Evolutionary conservation across 2,888 invertebrate genomes (phyloP), one percentile per base, ranked within the genome.

Genomic region (Melanargia galathea): DNA sequence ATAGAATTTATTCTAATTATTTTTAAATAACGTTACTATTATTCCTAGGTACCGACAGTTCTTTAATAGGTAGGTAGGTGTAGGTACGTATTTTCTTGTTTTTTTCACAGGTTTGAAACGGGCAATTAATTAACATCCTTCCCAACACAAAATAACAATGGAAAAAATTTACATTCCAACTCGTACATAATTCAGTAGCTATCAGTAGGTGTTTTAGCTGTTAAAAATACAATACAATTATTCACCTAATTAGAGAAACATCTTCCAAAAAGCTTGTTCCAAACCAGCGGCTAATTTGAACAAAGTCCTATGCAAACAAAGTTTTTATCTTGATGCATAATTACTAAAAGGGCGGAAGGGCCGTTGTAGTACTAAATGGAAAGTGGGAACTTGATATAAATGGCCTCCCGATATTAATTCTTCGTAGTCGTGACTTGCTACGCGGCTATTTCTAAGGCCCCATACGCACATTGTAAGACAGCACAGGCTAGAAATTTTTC

Each of bases 391-490:
- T 79, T 74, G 73, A 76, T 80, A 83, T 81, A 84, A 86, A 88
- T 84, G 78, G 79, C 75, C 71, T 79, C 80, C 79, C 74, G 75
- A 81, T 86, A 87, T 88, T 87, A 88, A 87, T 86, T 83, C 81
- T 86, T 87, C 86, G 85, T 87, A 87, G 85, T 84, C 86, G 79
- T 74, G 80, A 79, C 76, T 76, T 73, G 73, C 72, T 73, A 76
- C 77, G 78, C 74, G 75, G 81, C 38, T 6, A 6, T 30, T 30
- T 30, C 30, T 30, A 30, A 30, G 6, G 30, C 5, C n/a, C n/a
- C 30, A 30, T 6, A 30, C 7, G 30, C 6, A 2, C 13, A 38
- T 38, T 38, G 10, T 8, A 10, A 38, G 8, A 30, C 30, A 30
- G 30, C 30, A 2, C 6, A 30, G 30, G 6, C 6, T 26, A 26